A percentile compares a stretch with the other conserved stretches of the same genome.
Evolutionary conservation across 2,888 invertebrate genomes (phyloP).

Genomic region (Steinernema carpocapsae): DNA sequence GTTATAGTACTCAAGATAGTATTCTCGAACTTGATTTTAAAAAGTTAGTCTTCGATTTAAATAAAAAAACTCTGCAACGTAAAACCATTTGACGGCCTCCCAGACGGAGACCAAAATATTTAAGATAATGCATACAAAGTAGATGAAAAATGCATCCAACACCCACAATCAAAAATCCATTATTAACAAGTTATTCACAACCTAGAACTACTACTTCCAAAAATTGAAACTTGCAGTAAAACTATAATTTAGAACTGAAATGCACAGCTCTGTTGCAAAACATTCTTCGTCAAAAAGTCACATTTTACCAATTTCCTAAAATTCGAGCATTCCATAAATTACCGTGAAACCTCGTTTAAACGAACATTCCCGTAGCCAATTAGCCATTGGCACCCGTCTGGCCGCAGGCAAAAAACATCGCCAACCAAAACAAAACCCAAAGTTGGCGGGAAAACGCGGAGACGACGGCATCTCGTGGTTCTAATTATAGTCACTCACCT

Average conservation of each 20-base stretch:
- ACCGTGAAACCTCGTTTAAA: no score
- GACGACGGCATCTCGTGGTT: background rate
- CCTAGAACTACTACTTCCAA: background rate
- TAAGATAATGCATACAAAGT: background rate
- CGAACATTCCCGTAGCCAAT: background rate
- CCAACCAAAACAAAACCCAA: background rate
- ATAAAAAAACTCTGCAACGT: no score
- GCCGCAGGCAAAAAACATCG: no score
- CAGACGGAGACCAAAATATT: no score
- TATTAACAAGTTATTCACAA: background rate
- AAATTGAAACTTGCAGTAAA: background rate
- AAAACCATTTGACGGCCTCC: no score
- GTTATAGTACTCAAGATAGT: no score
- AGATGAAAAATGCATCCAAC: background rate
- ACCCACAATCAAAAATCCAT: background rate
- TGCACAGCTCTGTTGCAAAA: background rate
- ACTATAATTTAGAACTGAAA: background rate
- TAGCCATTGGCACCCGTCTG: no score
- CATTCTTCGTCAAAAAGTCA: background rate
- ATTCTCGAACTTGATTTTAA: no score
- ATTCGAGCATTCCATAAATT: no score
- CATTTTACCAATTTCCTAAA: background rate
- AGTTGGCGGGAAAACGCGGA: constrained; percentile 1
- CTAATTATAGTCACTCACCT: constrained; percentile 33
- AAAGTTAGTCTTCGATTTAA: no score